Percentiles rank a stretch among this genome's conserved stretches.
Conservation (phyloP, 2,113 vertebrate species). For the Cynopterus brachyotis region DNA sequence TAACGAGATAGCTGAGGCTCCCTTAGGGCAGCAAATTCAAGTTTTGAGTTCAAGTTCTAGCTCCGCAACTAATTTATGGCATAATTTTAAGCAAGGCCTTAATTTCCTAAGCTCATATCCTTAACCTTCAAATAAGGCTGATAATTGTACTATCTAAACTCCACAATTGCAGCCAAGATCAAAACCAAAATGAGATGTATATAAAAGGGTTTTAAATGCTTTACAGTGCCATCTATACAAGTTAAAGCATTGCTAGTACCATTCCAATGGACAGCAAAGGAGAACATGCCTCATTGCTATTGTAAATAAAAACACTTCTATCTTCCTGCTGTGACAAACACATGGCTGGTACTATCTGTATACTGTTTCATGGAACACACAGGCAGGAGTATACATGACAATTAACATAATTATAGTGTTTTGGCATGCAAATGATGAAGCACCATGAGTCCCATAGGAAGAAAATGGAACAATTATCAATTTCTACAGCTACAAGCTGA, state of each 20-base stretch:
- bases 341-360: background rate
- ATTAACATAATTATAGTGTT: background rate
- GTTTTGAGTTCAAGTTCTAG: background rate
- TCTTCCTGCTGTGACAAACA: background rate
- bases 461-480: background rate
- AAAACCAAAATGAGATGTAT: slow-evolving; percentile 15
- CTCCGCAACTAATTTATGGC: background rate
- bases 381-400: background rate
- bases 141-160: background rate
- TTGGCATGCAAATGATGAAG: background rate
- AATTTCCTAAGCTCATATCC: background rate
- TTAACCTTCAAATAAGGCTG: background rate
- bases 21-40: background rate
- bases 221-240: background rate
- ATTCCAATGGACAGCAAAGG: background rate
- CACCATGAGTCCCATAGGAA: background rate
- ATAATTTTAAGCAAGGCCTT: background rate
- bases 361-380: background rate
- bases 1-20: background rate
- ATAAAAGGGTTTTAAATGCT: background rate
- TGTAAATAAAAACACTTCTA: background rate
- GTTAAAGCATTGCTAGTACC: background rate
- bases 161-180: background rate
- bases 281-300: background rate
- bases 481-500: background rate